These are phyloP conservation scores for Tenthredo distinguenda DNA, from an alignment of 2,888 invertebrate species.

Conservation along the genomic window DNA sequence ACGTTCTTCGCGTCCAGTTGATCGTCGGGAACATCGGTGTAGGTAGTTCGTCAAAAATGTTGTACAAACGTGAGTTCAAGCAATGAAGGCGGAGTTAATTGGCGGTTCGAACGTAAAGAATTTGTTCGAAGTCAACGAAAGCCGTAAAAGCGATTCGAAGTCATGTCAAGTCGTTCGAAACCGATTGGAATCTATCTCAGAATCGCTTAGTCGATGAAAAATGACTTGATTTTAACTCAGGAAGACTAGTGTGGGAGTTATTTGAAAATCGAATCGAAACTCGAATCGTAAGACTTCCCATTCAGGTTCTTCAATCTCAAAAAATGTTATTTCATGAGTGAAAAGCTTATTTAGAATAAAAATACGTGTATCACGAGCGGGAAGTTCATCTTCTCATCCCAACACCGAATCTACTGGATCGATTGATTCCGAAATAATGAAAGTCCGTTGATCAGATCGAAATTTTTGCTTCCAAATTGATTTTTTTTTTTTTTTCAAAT, in stretches of 20 bases:
- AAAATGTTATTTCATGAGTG: background rate
- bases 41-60: background rate
- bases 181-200: background rate
- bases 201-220: background rate
- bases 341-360: background rate
- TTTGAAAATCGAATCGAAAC: too few species aligned
- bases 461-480: too few species aligned
- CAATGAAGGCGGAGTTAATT: background rate
- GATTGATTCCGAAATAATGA: background rate
- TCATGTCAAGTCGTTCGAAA: background rate
- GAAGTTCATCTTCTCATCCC: background rate
- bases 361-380: background rate
- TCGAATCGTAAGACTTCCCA: too few species aligned
- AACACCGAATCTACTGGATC: background rate
- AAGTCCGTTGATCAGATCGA: too few species aligned
- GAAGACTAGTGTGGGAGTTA: background rate
- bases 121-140: background rate
- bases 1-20: background rate
- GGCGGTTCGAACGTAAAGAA: background rate
- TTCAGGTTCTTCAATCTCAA: too few species aligned
- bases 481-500: too few species aligned
- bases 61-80: background rate
- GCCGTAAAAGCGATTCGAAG: background rate
- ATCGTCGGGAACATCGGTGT: background rate
- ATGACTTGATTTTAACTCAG: background rate